Percentiles rank a stretch among this genome's conserved stretches.
Evolutionary conservation across 2,797 vertebrate genomes (phyloP).

Genomic region (Labroides dimidiatus): DNA sequence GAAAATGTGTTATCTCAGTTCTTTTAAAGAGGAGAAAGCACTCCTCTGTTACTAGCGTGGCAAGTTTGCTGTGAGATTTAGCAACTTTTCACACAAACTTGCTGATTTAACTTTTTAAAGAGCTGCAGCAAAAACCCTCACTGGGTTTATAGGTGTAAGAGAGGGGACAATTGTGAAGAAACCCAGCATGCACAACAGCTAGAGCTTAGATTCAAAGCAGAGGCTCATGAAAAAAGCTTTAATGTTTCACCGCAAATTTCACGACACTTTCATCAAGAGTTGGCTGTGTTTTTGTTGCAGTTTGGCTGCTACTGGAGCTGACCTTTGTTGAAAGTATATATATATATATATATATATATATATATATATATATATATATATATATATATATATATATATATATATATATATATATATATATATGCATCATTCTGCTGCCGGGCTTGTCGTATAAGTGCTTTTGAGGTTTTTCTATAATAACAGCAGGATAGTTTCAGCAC

Average conservation of each 20-base stretch:
- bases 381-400: no score
- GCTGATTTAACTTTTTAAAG: constrained; percentile 25
- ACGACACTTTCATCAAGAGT: constrained; percentile 13
- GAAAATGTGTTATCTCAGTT: constrained; percentile 25
- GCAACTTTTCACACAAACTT: constrained; percentile 26
- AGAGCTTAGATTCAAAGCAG: not conserved
- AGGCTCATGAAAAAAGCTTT: not conserved
- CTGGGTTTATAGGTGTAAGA: not conserved
- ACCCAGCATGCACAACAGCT: not conserved
- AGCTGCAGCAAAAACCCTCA: constrained; percentile 16
- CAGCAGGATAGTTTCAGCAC: constrained; percentile 31
- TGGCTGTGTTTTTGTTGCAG: constrained; percentile 11
- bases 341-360: no score
- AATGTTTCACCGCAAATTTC: constrained; percentile 16
- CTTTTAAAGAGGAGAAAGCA: constrained; percentile 17
- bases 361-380: no score
- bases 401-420: no score
- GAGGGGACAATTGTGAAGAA: not conserved
- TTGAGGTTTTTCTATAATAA: constrained; percentile 42
- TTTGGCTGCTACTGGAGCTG: constrained; percentile 5
- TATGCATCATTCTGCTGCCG: constrained; percentile 14
- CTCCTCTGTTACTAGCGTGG: constrained; percentile 28
- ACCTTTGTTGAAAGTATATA: constrained; percentile 22
- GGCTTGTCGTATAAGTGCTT: constrained; percentile 25
- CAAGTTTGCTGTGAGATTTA: constrained; percentile 27